phyloP scores from a whole-genome alignment of 2,888 invertebrate species.

The Melikaiella ostensackeni region DNA sequence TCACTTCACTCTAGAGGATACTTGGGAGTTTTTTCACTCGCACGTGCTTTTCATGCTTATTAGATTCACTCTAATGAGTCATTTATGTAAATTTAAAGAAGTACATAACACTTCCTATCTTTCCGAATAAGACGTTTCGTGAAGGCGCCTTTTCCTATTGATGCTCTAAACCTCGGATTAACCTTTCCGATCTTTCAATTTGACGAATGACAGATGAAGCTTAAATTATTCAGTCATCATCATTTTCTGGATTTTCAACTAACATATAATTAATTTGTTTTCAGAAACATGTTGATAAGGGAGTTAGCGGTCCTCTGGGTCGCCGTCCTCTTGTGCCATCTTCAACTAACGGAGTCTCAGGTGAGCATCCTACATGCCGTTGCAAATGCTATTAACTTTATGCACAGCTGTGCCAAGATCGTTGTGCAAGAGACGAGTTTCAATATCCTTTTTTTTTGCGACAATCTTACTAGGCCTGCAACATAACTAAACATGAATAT shows the following conservation, averaged over 20 bases:
- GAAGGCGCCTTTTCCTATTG: too few relatives aligned
- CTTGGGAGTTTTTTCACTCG: not conserved
- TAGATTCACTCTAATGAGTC: not conserved
- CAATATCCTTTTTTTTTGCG: constrained; percentile 22
- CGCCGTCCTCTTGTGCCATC: constrained; percentile 82
- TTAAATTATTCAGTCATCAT: too few relatives aligned
- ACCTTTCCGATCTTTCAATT: too few relatives aligned
- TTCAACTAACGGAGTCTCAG: constrained; percentile 81
- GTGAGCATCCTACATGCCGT: constrained; percentile 76
- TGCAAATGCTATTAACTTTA: constrained; percentile 30
- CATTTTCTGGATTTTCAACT: not conserved
- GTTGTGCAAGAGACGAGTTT: constrained; percentile 43
- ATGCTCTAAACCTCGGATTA: too few relatives aligned
- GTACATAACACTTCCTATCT: not conserved
- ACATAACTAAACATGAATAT: constrained; percentile 25
- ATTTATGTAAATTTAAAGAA: not conserved
- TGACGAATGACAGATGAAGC: too few relatives aligned
- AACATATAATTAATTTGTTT: constrained; percentile 72
- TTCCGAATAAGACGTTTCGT: not conserved
- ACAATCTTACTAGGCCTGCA: constrained; percentile 37
- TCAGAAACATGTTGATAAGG: constrained; percentile 87
- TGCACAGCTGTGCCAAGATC: constrained; percentile 21
- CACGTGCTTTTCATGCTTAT: not conserved
- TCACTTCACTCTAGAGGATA: not conserved
- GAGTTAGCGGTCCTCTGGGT: constrained; percentile 84